These are phyloP conservation scores for Linepithema humile DNA, from an alignment of 1,140 invertebrate species.

Conservation along the genomic window DNA sequence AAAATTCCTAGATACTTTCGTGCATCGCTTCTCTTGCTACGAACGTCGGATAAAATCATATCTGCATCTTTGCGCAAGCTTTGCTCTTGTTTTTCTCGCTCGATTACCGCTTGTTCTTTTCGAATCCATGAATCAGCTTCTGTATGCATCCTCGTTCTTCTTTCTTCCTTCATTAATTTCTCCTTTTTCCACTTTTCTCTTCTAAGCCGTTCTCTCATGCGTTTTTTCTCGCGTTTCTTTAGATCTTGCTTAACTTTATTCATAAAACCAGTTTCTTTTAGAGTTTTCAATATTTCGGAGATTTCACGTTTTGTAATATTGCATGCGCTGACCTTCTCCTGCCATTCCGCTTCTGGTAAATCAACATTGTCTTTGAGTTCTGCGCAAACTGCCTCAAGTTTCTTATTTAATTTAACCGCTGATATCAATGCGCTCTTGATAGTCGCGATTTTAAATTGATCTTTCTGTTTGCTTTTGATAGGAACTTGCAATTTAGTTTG, in stretches of 20 bases:
- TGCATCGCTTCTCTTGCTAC: constrained; percentile 88
- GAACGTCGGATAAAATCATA: constrained; percentile 88
- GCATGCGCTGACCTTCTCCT: constrained; percentile 81
- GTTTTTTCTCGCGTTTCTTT: constrained; percentile 85
- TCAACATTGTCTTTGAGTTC: constrained; percentile 80
- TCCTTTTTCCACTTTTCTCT: constrained; percentile 81
- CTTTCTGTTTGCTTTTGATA: constrained; percentile 33
- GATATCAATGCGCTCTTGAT: constrained; percentile 77
- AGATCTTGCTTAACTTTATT: constrained; percentile 83
- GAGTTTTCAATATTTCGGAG: constrained; percentile 77
- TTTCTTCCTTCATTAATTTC: constrained; percentile 78
- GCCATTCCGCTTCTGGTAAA: constrained; percentile 85
- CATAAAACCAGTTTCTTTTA: constrained; percentile 80
- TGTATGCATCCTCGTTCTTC: constrained; percentile 81
- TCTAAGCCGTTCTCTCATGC: constrained; percentile 84
- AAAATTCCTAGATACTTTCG: constrained; percentile 87
- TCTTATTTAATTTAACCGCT: constrained; percentile 76
- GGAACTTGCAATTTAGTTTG: constrained; percentile 13
- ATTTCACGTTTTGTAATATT: constrained; percentile 82
- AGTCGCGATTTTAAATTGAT: constrained; percentile 74
- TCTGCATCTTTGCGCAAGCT: constrained; percentile 89
- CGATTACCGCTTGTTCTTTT: constrained; percentile 86
- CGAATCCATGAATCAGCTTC: constrained; percentile 87
- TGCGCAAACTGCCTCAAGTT: constrained; percentile 81
- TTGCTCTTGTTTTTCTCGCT: constrained; percentile 87